phyloP scores from a whole-genome alignment of 1,140 invertebrate species.

The Myzus persicae region DNA sequence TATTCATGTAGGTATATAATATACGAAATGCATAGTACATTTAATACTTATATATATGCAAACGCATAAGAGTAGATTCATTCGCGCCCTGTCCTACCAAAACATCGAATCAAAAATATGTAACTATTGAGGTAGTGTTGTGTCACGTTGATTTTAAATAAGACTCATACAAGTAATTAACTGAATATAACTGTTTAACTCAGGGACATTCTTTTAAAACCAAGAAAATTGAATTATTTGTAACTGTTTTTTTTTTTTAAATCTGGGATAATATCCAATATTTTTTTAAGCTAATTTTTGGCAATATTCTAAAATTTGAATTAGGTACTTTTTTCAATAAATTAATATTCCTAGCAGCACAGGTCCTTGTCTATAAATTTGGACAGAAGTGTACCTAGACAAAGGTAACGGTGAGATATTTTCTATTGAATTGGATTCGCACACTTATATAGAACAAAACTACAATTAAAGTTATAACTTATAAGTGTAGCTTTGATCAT shows the following conservation, averaged over 20 bases:
- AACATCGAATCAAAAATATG: background rate
- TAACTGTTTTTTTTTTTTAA: background rate
- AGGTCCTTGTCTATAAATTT: background rate
- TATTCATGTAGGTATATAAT: background rate
- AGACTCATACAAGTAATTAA: background rate
- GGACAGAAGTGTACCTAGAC: background rate
- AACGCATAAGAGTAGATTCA: background rate
- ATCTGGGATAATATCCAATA: background rate
- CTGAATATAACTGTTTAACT: background rate
- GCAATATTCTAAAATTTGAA: too few species aligned
- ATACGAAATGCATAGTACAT: background rate
- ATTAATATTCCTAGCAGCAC: background rate
- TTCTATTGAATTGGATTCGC: background rate
- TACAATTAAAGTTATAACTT: background rate
- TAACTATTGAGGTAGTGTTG: background rate
- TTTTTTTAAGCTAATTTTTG: background rate
- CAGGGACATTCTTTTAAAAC: background rate
- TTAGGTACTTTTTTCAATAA: background rate
- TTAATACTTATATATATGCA: background rate
- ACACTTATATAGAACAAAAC: background rate
- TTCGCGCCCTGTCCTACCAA: too few species aligned
- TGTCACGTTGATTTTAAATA: background rate
- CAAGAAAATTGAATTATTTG: background rate
- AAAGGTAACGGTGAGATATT: background rate
- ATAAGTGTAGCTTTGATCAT: background rate